phyloP scores from a whole-genome alignment of 2,888 invertebrate genomes.

The Endotricha flammealis region DNA sequence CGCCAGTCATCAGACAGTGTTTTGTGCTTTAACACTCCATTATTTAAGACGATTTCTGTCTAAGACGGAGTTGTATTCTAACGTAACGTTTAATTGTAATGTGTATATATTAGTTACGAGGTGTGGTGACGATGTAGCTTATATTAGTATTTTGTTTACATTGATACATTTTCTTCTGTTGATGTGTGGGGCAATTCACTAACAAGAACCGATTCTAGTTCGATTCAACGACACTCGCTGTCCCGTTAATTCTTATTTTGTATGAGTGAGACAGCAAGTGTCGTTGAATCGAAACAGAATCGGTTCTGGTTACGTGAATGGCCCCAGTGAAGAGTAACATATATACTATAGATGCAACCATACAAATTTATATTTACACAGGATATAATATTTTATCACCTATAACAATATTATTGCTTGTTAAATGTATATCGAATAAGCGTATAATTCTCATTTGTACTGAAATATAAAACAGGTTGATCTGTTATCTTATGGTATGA shows the following conservation, averaged over 20 bases:
- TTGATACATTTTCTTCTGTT: slow-evolving; percentile 1
- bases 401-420: not conserved
- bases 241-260: no score
- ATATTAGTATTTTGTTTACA: slow-evolving; percentile 3
- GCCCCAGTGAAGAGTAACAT: no score
- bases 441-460: not conserved
- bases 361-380: not conserved
- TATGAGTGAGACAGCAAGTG: no score
- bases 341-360: not conserved
- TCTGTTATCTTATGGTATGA: not conserved
- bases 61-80: slow-evolving; percentile 23
- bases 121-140: not conserved
- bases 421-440: not conserved
- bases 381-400: not conserved
- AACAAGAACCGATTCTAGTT: no score
- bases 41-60: slow-evolving; percentile 17
- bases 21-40: slow-evolving; percentile 13
- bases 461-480: not conserved
- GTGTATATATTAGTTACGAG: slow-evolving; percentile 7
- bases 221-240: no score
- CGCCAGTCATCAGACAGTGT: slow-evolving; percentile 9
- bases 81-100: slow-evolving; percentile 14
- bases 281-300: no score
- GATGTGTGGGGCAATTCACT: no score
- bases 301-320: no score